phyloP scores from a whole-genome alignment of 2,113 vertebrate species.

The Pelvicachromis taeniatus region DNA sequence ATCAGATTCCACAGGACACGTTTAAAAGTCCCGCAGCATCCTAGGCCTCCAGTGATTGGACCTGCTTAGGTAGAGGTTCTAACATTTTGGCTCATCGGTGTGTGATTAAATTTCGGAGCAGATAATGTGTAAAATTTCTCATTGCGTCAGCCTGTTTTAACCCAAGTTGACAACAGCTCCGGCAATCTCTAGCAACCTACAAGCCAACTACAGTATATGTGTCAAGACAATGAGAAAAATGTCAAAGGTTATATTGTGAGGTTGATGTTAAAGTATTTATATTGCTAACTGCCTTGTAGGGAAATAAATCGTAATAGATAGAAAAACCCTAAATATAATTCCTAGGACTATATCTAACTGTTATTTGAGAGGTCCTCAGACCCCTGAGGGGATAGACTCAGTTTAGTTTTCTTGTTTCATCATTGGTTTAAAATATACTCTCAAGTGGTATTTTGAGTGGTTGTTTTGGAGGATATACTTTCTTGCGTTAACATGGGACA shows the following conservation, averaged over 20 bases:
- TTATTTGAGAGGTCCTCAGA: neutral
- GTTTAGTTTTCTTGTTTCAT: constrained; percentile 33
- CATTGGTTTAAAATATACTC: constrained; percentile 38
- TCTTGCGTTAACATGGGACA: constrained; percentile 18
- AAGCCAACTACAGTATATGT: neutral
- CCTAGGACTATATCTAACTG: neutral
- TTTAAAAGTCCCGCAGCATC: neutral
- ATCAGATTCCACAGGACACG: neutral
- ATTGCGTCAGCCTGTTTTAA: neutral
- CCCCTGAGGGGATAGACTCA: neutral
- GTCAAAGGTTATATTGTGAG: neutral
- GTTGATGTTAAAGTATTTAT: neutral
- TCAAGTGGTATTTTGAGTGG: constrained; percentile 19
- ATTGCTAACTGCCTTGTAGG: constrained; percentile 10
- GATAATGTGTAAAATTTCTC: neutral
- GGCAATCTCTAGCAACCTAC: neutral
- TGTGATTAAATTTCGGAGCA: neutral
- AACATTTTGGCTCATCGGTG: neutral
- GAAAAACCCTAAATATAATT: neutral
- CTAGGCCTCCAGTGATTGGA: neutral
- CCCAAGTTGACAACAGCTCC: neutral
- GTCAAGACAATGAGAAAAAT: constrained; percentile 31
- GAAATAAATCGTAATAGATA: neutral
- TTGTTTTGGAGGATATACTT: constrained; percentile 37
- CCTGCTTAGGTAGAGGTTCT: neutral